Evolutionary conservation across 2,888 invertebrate species (phyloP).

Genomic region (Dryadula phaetusa): DNA sequence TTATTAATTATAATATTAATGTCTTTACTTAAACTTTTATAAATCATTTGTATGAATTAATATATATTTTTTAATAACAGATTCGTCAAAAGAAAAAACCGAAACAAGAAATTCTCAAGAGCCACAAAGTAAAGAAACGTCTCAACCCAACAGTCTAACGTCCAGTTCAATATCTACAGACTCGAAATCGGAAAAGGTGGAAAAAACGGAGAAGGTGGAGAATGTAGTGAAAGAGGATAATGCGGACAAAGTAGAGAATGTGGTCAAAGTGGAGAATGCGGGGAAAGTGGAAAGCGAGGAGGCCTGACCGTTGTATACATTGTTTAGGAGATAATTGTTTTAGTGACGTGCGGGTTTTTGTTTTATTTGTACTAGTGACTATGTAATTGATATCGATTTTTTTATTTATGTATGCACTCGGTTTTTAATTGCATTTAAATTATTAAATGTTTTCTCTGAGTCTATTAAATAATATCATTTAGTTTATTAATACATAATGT

Average conservation of each 20-base stretch:
- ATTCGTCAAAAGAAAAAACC: conserved; percentile 67
- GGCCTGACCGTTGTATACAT: conserved; percentile 69
- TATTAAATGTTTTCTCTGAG: too few species aligned
- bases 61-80: conserved; percentile 32
- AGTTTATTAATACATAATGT: too few species aligned
- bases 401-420: too few species aligned
- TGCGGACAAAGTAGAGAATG: conserved; percentile 48
- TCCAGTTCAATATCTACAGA: conserved; percentile 76
- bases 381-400: neutral
- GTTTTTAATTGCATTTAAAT: too few species aligned
- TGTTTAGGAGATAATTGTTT: conserved; percentile 53
- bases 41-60: too few species aligned
- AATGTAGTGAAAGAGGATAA: conserved; percentile 50
- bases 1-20: too few species aligned
- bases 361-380: conserved; percentile 4
- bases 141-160: conserved; percentile 74
- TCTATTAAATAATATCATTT: too few species aligned
- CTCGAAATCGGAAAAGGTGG: conserved; percentile 63
- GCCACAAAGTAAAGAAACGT: conserved; percentile 71
- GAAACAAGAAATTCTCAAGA: conserved; percentile 71
- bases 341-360: conserved; percentile 26
- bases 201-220: conserved; percentile 52
- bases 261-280: conserved; percentile 45
- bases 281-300: conserved; percentile 56
- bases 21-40: too few species aligned